Conservation (phyloP, 2,888 invertebrate genomes). For the Pristionchus japonicus region DNA sequence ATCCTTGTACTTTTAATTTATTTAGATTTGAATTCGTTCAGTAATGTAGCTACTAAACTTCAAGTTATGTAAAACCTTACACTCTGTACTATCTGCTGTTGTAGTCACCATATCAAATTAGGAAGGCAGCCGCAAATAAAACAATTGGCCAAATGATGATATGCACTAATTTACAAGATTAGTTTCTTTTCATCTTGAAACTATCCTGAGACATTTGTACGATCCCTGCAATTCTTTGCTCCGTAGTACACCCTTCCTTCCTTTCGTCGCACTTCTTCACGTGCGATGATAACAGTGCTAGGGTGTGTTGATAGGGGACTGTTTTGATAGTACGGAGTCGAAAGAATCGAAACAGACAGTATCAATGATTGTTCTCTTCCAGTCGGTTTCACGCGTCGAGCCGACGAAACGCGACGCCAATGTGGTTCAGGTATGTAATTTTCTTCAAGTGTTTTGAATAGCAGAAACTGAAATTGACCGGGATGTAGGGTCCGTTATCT, state of each 20-base stretch:
- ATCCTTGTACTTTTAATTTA: too few species aligned
- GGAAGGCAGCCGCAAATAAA: too few species aligned
- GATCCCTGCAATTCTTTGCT: neutral
- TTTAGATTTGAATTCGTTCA: too few species aligned
- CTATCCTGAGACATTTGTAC: too few species aligned
- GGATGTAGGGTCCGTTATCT: neutral
- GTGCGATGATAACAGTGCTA: neutral
- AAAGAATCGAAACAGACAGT: neutral
- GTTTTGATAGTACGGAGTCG: neutral
- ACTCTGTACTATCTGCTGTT: too few species aligned
- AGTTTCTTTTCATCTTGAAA: too few species aligned
- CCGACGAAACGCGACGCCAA: constrained; percentile 10
- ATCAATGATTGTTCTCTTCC: neutral
- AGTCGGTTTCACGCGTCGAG: neutral
- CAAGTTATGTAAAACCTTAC: too few species aligned
- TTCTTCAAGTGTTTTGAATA: neutral
- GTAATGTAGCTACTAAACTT: too few species aligned
- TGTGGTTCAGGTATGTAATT: constrained; percentile 6
- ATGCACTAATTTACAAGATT: too few species aligned
- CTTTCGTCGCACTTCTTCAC: neutral
- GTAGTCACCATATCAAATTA: too few species aligned
- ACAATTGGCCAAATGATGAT: too few species aligned
- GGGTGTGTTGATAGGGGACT: neutral
- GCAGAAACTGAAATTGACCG: too few species aligned
- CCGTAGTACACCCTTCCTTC: neutral